These are phyloP conservation scores for Teleogryllus oceanicus DNA, from an alignment of 2,888 invertebrate genomes.

Conservation along the genomic window DNA sequence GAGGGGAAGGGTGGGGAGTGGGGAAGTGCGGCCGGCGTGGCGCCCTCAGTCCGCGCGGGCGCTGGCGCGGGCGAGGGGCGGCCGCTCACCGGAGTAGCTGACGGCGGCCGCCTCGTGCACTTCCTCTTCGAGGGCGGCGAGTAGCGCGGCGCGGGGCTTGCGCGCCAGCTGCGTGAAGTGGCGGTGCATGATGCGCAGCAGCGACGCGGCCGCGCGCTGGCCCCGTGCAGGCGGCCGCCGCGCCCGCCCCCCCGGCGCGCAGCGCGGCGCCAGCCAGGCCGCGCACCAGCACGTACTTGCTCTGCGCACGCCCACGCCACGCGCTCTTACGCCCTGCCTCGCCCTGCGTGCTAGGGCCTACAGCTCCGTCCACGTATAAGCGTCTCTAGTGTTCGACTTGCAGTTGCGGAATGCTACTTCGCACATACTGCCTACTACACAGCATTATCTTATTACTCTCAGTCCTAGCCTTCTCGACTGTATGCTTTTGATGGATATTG, in stretches of 20 bases:
- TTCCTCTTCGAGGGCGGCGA: slow-evolving; percentile 62
- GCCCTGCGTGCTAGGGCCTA: too few species aligned
- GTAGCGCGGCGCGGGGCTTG: slow-evolving; percentile 61
- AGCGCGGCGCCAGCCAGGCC: slow-evolving; percentile 68
- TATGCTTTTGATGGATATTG: slow-evolving; percentile 22
- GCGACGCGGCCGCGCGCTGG: slow-evolving; percentile 30
- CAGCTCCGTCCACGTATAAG: too few species aligned
- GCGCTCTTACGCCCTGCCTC: too few species aligned
- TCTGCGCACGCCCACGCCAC: slow-evolving; percentile 44
- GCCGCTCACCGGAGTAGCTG: slow-evolving; percentile 31
- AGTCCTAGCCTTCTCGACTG: too few species aligned
- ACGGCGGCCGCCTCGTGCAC: slow-evolving; percentile 43
- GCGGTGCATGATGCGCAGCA: slow-evolving; percentile 41
- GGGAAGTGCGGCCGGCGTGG: not conserved
- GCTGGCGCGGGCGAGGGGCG: not conserved
- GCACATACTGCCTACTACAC: too few species aligned
- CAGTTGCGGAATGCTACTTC: too few species aligned
- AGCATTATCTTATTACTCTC: too few species aligned
- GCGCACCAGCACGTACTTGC: slow-evolving; percentile 68
- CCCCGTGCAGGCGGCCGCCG: slow-evolving; percentile 30
- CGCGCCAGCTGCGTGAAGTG: slow-evolving; percentile 55
- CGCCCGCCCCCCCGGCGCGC: slow-evolving; percentile 50
- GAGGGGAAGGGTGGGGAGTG: not conserved
- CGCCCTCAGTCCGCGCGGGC: too few species aligned
- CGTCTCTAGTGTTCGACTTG: too few species aligned